These are phyloP conservation scores for Pelodiscus sinensis DNA, from an alignment of 2,113 vertebrate genomes.

Conservation along the genomic window DNA sequence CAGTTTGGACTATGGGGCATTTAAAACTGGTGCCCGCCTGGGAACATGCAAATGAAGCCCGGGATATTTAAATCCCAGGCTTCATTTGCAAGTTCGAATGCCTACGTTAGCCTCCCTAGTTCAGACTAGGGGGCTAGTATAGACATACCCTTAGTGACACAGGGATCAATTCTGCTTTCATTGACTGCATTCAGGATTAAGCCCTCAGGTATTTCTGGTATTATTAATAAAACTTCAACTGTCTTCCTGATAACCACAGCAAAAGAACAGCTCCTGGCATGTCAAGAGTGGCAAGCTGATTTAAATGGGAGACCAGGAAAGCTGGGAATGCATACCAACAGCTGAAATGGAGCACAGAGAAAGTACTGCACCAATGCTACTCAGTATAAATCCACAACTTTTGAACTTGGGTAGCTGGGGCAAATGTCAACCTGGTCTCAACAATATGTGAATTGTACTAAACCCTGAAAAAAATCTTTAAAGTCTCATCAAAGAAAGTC, in stretches of 20 bases:
- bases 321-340: background rate
- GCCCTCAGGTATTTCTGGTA: background rate
- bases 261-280: background rate
- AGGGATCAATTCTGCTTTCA: background rate
- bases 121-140: no score
- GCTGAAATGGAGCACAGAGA: background rate
- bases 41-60: no score
- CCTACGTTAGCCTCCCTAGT: no score
- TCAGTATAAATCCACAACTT: slow-evolving; percentile 31
- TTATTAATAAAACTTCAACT: background rate
- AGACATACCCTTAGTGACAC: no score
- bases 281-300: background rate
- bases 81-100: no score
- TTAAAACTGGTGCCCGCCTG: no score
- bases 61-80: no score
- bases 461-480: slow-evolving; percentile 33
- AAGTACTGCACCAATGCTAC: background rate
- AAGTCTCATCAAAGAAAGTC: slow-evolving; percentile 37
- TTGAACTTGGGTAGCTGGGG: background rate
- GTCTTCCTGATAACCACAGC: background rate
- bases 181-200: background rate
- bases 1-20: no score
- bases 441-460: background rate
- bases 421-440: background rate
- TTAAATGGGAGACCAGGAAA: background rate